Base-by-base conservation (phyloP, 2,113 vertebrate species). In the Forbesichthys agassizii region DNA sequence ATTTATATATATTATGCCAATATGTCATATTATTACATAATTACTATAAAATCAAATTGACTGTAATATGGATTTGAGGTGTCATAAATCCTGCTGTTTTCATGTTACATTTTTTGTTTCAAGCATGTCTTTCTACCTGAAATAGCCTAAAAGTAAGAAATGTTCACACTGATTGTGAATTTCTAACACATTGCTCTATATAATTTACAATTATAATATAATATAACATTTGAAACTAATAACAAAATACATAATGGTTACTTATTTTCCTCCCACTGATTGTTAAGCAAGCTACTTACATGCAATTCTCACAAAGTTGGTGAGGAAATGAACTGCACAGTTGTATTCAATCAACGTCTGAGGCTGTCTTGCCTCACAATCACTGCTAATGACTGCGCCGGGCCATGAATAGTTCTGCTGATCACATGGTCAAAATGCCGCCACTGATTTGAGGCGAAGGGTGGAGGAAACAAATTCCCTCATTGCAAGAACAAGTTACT, bases 341-440 rank as follows among this genome's bases (percentile, higher is more conserved):
- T 61, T 80, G 81, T 82, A 71, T 48, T 48, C 59, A 20, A 55
- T 79, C 53, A 67, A 61, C 55, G 18, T 64, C 61, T 27, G 47
- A 49, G 59, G 1, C 62, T 4, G 3, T 61, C 42, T 58, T 61
- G 48, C 55, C 55, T 61, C 13, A 27, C 61, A 64, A 13, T 48
- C 47, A 9, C n/a, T 67, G 12, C 65, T 67, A 67, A 67, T 57
- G 33, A 57, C 53, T 48, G 3, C 5, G 27, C 18, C 61, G 61
- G 33, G 49, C 77, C 78, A 69, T 69, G 57, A 60, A 63, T 56
- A 56, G 61, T 33, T 48, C 61, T 64, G 52, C 66, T 59, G 33
- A 71, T 78, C 75, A 77, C 68, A 69, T 61, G 71, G 54, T 60
- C 46, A 7, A 18, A 33, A 12, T 27, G 42, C 59, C 46, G 36